Evolutionary conservation across 2,797 vertebrate genomes (phyloP).

Genomic region (Microctenopoma steveboyesi): DNA sequence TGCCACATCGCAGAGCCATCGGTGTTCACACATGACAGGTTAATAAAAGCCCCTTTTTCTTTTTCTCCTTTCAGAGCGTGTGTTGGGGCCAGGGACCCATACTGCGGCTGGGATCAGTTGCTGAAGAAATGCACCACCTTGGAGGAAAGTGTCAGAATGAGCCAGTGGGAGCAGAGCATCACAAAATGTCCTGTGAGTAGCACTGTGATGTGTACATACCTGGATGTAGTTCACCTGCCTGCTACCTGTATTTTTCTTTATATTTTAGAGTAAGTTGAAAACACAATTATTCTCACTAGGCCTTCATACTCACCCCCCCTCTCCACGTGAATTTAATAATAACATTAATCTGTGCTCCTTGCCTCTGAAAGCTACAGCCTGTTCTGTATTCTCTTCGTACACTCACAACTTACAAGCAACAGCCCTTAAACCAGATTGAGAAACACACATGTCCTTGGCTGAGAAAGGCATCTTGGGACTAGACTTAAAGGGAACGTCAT

Average conservation of each 20-base stretch:
- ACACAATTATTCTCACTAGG: conserved; percentile 27
- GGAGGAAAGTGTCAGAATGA: conserved; percentile 96
- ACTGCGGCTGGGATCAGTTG: conserved; percentile 95
- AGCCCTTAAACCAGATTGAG: conserved; percentile 28
- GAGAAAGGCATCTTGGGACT: conserved; percentile 36
- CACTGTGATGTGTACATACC: not conserved
- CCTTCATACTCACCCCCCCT: conserved; percentile 17
- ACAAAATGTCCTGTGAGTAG: conserved; percentile 91
- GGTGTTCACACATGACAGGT: conserved; percentile 33
- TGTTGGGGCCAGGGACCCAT: conserved; percentile 94
- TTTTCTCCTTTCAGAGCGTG: conserved; percentile 84
- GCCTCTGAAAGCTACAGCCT: conserved; percentile 34
- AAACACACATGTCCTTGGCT: conserved; percentile 22
- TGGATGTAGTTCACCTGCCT: conserved; percentile 8
- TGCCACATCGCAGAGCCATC: conserved; percentile 15
- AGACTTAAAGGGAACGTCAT: conserved; percentile 47
- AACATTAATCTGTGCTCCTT: conserved; percentile 29
- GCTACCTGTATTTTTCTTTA: conserved; percentile 10
- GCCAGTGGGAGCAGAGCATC: conserved; percentile 96
- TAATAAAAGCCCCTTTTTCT: conserved; percentile 33
- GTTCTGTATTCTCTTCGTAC: conserved; percentile 42
- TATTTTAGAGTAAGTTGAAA: conserved; percentile 41
- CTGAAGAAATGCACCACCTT: conserved; percentile 94
- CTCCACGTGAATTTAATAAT: conserved; percentile 28
- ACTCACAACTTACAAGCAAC: conserved; percentile 21